Evolutionary conservation across 1,140 invertebrate species (phyloP).

Genomic region (Zaprionus camerounensis): DNA sequence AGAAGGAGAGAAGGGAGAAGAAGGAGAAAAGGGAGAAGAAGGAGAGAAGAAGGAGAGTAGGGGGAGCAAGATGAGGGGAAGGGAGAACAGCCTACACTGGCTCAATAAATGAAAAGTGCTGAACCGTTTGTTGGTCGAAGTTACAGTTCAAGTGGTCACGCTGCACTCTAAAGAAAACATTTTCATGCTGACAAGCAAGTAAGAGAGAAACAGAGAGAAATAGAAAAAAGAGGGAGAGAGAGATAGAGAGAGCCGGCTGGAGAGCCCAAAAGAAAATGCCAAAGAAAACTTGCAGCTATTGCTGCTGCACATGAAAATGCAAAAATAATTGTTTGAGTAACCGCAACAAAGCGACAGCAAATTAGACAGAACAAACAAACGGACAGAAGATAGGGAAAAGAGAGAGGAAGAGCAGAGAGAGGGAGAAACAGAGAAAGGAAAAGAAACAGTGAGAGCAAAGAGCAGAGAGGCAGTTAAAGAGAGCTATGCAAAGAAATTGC

Average conservation of each 20-base stretch:
- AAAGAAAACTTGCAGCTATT: slow-evolving; percentile 23
- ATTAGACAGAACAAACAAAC: slow-evolving; percentile 44
- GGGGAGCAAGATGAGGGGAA: neutral
- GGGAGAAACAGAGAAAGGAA: neutral
- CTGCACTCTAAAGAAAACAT: neutral
- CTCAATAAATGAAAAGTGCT: slow-evolving; percentile 22
- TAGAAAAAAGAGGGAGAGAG: neutral
- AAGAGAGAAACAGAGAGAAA: neutral
- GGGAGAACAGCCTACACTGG: neutral
- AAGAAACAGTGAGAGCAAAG: neutral
- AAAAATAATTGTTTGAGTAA: slow-evolving; percentile 67
- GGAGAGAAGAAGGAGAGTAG: too few relatives aligned
- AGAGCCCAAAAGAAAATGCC: neutral
- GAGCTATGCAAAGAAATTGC: slow-evolving; percentile 9
- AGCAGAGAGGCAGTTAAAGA: neutral
- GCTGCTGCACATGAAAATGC: slow-evolving; percentile 49
- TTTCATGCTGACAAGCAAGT: slow-evolving; percentile 19
- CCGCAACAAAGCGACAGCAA: slow-evolving; percentile 59
- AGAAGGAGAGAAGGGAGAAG: neutral
- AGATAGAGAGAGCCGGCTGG: neutral
- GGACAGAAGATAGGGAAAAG: neutral
- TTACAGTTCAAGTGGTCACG: slow-evolving; percentile 20
- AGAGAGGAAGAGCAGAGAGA: too few relatives aligned
- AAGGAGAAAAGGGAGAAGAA: too few relatives aligned
- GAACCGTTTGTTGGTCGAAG: neutral